Base-by-base conservation (phyloP, 2,113 vertebrate species). In the Monopterus albus region DNA sequence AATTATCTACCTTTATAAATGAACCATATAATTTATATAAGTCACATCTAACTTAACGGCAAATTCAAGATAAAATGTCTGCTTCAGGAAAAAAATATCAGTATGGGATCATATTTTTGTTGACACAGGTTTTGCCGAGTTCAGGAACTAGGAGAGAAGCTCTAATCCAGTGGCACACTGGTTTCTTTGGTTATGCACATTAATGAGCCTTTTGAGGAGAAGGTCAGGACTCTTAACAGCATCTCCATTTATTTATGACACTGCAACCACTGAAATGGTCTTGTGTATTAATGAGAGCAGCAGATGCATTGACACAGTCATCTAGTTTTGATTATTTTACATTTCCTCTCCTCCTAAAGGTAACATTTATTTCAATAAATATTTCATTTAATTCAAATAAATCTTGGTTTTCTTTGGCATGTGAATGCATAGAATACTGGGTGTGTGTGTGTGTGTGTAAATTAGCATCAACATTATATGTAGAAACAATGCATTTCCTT, bases 211-310 rank as follows among this genome's bases (percentile, higher is more conserved):
- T 73, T 78, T 65, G 39, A 61, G 59, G 31, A 64, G 63, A 83
- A 83, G 84, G 67, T 84, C 76, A 78, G 42, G 51, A 45, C 72
- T 58, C 38, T 46, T n/a, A n/a, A n/a, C 45, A 63, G 38, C 36
- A 40, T 63, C 61, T 65, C 83, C 31, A 81, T 80, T 85, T 85
- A 85, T 87, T 87, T 56, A 84, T 80, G 55, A 77, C 45, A 11
- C 18, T 43, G 40, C 64, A 61, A 51, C 39, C 46, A 17, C 51
- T 47, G 47, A 52, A 55, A 80, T 63, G 42, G 33, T 49, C n/a
- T 58, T 47, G 23, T 51, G 14, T 40, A 21, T 47, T 66, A 45
- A 58, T 63, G 29, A 78, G 17, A 39, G 43, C 40, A 52, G 51
- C 36, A 46, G 29, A 47, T 50, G 51, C 47, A 45, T 25, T 53